Base-by-base conservation (phyloP, 2,888 invertebrate genomes). In the Stegophylla sp. region DNA sequence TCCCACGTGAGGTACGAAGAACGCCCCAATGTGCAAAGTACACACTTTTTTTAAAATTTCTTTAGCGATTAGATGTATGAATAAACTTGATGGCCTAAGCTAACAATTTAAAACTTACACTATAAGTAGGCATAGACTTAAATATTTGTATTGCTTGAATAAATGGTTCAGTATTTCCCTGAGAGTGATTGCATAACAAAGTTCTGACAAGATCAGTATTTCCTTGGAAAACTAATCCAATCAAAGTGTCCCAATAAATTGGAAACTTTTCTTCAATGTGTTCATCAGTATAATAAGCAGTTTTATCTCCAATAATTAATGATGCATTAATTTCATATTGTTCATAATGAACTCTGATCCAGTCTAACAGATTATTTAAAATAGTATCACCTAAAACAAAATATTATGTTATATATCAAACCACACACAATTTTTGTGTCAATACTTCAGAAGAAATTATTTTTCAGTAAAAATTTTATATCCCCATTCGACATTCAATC, bases 281-380 rank as follows among this genome's bases (percentile, higher is more conserved):
- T 82, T 83, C 82, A 79, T 83, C 82, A 59, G 82, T 64, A 59
- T 81, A 83, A n/a, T 83, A 79, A 26, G 69, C 79, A 1, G 73
- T 82, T 73, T 75, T 77, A 48, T 82, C 81, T 3, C 81, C 77
- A 23, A 82, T 26, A 26, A 84, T 82, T 34, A 82, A 69, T 28
- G 77, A 82, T 12, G 84, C 83, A 41, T 83, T 82, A 45, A 81
- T 83, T 69, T 85, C 85, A 73, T 83, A 82, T 66, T 84, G 83
- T 59, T 93, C 91, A 86, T 93, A 96, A 87, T 97, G 96, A 86
- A 93, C 92, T 43, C 92, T 89, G 0, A 95, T 91, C 97, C 97
- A 98, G 85, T 96, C 94, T 48, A 96, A 87, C 41, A 97, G 86
- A 85, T 93, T 93, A 0, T 93, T 92, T 79, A 97, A 88, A 0